Evolutionary conservation across 1,140 invertebrate genomes (phyloP).

Genomic region (Caenorhabditis elegans): DNA sequence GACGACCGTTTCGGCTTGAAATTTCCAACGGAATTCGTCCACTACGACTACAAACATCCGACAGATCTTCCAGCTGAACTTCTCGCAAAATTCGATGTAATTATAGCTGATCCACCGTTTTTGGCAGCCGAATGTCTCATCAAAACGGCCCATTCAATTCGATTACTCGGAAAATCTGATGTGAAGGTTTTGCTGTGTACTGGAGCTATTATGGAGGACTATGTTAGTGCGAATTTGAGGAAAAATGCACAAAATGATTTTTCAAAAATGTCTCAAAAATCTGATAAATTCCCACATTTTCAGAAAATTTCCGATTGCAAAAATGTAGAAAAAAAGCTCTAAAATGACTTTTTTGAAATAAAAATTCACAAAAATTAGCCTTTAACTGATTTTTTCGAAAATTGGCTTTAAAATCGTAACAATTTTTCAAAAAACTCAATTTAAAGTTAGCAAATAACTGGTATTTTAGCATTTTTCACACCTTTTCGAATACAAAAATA

Average conservation of each 20-base stretch:
- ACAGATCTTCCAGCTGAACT: slow-evolving; percentile 70
- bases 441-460: too few relatives aligned
- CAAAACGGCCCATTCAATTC: slow-evolving; percentile 79
- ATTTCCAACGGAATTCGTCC: slow-evolving; percentile 79
- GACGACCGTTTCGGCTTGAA: slow-evolving; percentile 75
- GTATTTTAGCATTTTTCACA: too few relatives aligned
- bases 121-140: slow-evolving; percentile 86
- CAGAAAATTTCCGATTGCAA: too few relatives aligned
- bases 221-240: slow-evolving; percentile 65
- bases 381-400: too few relatives aligned
- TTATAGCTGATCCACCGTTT: slow-evolving; percentile 91
- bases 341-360: too few relatives aligned
- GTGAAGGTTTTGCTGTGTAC: slow-evolving; percentile 84
- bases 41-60: slow-evolving; percentile 86
- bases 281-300: too few relatives aligned
- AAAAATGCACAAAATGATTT: not conserved
- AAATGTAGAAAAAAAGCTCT: too few relatives aligned
- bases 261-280: not conserved
- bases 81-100: slow-evolving; percentile 75
- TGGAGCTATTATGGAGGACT: slow-evolving; percentile 77
- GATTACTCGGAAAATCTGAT: slow-evolving; percentile 73
- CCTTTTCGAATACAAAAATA: too few relatives aligned
- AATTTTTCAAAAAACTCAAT: too few relatives aligned
- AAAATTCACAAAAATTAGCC: too few relatives aligned
- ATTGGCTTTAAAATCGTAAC: too few relatives aligned